Base-by-base conservation (phyloP, 2,888 invertebrate species). In the Morpho deidamia region DNA sequence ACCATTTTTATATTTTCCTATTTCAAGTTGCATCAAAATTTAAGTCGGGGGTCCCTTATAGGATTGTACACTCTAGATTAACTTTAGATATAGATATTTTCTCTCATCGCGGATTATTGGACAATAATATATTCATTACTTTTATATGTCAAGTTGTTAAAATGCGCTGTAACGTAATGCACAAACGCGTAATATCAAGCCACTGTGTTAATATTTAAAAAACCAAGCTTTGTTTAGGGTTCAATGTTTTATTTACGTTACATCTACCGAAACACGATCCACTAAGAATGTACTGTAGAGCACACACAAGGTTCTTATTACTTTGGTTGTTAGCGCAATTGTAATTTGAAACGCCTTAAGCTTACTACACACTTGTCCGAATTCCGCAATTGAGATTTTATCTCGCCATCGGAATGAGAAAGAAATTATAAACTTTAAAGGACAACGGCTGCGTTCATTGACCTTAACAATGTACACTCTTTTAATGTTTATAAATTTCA, bases 291-390 rank as follows among this genome's bases (percentile, higher is more conserved):
- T 35, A 14, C 2, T 44, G 11, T 40, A 37, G 12, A 44, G 7
- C 9, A 8, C 34, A 35, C 10, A 35, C 39, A 37, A n/a, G 47
- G 51, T 11, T 51, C 41, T 41, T 23, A 39, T 46, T 55, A 51
- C 44, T 39, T 23, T 51, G 48, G 55, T 41, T 42, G 37, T 44
- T 53, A 47, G 14, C 35, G 38, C 43, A 44, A 51, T 44, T 44
- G 51, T 55, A 55, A 51, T 55, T 51, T 51, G 44, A 51, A 47
- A 48, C 51, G 47, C 23, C 14, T 47, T 53, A 53, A 40, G 53
- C 38, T 39, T 12, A 32, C 44, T 43, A 39, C 38, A 51, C 38
- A 51, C 44, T 51, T 44, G 43, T 43, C 32, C 50, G 44, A 51
- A 41, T 51, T 51, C 32, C 23, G 44, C 42, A 38, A 38, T 33